phyloP scores from a whole-genome alignment of 2,888 invertebrate species.

The Dyspetes luteomarginatus region DNA sequence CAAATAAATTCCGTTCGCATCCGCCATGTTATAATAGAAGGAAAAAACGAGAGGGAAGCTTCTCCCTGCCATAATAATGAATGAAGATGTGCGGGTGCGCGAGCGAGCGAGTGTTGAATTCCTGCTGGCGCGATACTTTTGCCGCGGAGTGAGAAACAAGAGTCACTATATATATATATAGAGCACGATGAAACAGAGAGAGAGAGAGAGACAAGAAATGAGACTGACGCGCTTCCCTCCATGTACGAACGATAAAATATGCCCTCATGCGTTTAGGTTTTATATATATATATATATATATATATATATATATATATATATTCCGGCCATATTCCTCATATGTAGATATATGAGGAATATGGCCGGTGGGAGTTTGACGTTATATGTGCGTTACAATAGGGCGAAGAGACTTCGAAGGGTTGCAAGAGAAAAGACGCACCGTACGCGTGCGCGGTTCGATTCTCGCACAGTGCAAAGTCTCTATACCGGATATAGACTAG shows the following conservation, averaged over 20 bases:
- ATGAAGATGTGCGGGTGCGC: slow-evolving; percentile 12
- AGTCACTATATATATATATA: slow-evolving; percentile 3
- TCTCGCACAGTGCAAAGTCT: slow-evolving; percentile 5
- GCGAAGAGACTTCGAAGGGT: slow-evolving; percentile 21
- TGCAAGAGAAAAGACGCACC: slow-evolving; percentile 22
- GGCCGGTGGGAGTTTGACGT: slow-evolving; percentile 20
- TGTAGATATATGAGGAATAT: too few species aligned
- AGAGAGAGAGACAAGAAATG: neutral
- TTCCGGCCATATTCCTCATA: too few species aligned
- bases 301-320: neutral
- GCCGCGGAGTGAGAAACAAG: slow-evolving; percentile 16
- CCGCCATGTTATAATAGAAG: slow-evolving; percentile 53
- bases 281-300: neutral
- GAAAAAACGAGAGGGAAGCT: slow-evolving; percentile 47
- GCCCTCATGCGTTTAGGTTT: neutral
- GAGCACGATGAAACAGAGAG: too few species aligned
- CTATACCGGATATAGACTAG: slow-evolving; percentile 62
- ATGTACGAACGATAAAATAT: slow-evolving; percentile 37
- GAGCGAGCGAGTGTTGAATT: slow-evolving; percentile 32
- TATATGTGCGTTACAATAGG: slow-evolving; percentile 46
- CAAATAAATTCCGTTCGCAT: slow-evolving; percentile 27
- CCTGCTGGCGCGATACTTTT: slow-evolving; percentile 31
- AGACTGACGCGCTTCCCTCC: slow-evolving; percentile 2
- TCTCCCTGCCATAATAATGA: slow-evolving; percentile 49
- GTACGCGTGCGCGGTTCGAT: slow-evolving; percentile 11